Evolutionary conservation across 1,140 invertebrate species (phyloP).

Genomic region (Diorhabda sublineata): DNA sequence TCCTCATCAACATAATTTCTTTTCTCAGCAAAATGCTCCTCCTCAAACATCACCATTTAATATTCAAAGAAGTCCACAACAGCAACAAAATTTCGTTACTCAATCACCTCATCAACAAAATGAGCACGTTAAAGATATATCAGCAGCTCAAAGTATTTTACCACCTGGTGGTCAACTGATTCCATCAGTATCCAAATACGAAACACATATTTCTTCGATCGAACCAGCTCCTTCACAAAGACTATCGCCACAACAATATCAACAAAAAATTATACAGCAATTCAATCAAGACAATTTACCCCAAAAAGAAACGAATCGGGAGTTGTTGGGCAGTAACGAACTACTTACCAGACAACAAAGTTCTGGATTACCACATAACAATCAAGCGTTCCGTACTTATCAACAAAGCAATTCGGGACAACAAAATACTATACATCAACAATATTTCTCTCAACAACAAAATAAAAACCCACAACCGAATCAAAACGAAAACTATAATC

Average conservation of each 20-base stretch:
- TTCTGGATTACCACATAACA: background rate
- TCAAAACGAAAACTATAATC: no score
- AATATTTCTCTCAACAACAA: background rate
- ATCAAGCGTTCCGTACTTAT: background rate
- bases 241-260: conserved; percentile 23
- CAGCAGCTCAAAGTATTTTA: conserved; percentile 44
- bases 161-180: conserved; percentile 63
- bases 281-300: conserved; percentile 28
- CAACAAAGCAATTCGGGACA: no score
- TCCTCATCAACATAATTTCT: conserved; percentile 21
- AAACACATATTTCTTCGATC: conserved; percentile 65
- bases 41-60: conserved; percentile 26
- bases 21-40: conserved; percentile 18
- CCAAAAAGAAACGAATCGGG: conserved; percentile 4
- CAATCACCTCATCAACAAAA: conserved; percentile 45
- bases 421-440: no score
- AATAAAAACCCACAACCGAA: background rate
- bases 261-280: conserved; percentile 25
- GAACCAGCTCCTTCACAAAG: conserved; percentile 15
- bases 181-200: conserved; percentile 68
- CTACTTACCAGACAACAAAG: background rate
- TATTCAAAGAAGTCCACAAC: conserved; percentile 21
- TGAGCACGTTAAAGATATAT: conserved; percentile 31
- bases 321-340: background rate
- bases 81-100: conserved; percentile 25